A percentile compares a stretch with the other conserved stretches of the same genome.
These are phyloP conservation scores for Bombylius major DNA, from an alignment of 2,888 invertebrate species.

Conservation along the genomic window DNA sequence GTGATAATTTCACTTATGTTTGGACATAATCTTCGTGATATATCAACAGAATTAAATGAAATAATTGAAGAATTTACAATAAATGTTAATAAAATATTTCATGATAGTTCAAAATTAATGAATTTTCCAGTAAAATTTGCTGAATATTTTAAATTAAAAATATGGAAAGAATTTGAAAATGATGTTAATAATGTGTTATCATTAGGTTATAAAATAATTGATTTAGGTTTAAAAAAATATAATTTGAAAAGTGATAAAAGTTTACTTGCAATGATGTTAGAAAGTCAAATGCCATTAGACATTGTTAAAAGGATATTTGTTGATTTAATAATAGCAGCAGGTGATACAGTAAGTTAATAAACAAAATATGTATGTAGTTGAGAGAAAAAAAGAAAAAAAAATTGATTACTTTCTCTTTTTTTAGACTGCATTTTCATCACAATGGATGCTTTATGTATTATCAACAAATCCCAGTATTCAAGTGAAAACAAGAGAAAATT, in stretches of 20 bases:
- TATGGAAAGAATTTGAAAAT: constrained; percentile 62
- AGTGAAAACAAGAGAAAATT: constrained; percentile 36
- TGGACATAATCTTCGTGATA: constrained; percentile 22
- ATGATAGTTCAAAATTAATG: constrained; percentile 55
- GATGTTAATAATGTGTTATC: constrained; percentile 49
- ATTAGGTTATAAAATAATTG: constrained; percentile 40
- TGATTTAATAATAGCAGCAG: constrained; percentile 81
- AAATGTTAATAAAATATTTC: constrained; percentile 59
- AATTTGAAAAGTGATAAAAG: constrained; percentile 37
- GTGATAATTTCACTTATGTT: constrained; percentile 46
- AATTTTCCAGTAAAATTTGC: constrained; percentile 55
- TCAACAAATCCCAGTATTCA: constrained; percentile 48
- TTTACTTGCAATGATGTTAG: constrained; percentile 45
- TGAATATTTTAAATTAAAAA: constrained; percentile 46
- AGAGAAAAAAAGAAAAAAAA: neutral
- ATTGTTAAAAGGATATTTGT: constrained; percentile 61
- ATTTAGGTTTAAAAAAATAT: constrained; percentile 20
- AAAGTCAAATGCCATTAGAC: constrained; percentile 46
- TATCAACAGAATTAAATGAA: constrained; percentile 29
- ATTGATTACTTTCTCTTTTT: neutral
- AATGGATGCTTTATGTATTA: constrained; percentile 67
- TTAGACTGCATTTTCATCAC: constrained; percentile 71
- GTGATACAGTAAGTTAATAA: constrained; percentile 59
- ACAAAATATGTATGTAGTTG: neutral
- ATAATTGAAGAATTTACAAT: constrained; percentile 44